These are phyloP conservation scores for Forbesichthys agassizii DNA, from an alignment of 2,113 vertebrate genomes.

Conservation along the genomic window DNA sequence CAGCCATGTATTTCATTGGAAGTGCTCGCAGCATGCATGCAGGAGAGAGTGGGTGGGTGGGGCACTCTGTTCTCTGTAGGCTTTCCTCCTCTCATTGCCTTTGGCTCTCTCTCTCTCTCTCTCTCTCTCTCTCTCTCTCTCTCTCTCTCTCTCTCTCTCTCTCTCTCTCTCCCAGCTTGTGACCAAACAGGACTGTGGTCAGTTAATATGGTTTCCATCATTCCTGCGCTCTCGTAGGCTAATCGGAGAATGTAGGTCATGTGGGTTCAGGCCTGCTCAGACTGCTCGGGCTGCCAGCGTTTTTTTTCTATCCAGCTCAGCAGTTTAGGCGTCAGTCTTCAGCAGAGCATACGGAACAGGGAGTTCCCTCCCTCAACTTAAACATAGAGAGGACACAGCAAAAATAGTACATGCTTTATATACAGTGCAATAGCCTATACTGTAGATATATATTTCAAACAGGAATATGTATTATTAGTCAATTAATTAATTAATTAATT, in stretches of 20 bases:
- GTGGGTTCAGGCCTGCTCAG: not conserved
- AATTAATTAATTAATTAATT: no score
- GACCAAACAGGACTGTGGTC: not conserved
- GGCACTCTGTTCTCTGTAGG: not conserved
- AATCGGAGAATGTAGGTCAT: not conserved
- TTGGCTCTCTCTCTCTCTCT: not conserved
- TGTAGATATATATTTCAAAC: no score
- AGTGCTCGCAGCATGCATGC: no score
- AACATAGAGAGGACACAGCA: not conserved
- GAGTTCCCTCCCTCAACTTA: constrained; percentile 8
- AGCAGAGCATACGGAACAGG: constrained; percentile 28
- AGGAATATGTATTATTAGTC: no score
- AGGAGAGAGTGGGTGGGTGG: no score
- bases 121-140: not conserved
- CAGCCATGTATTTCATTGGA: no score
- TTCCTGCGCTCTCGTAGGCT: not conserved
- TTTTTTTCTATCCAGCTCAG: constrained; percentile 45
- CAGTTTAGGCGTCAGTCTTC: constrained; percentile 36
- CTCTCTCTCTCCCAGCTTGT: not conserved
- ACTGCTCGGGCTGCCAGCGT: not conserved
- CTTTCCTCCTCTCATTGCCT: not conserved
- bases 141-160: not conserved
- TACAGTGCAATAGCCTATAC: no score
- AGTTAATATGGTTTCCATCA: constrained; percentile 2
- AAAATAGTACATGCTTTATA: not conserved